Evolutionary conservation across 1,140 invertebrate species (phyloP).

Genomic region (Ctenoplectra terminalis): DNA sequence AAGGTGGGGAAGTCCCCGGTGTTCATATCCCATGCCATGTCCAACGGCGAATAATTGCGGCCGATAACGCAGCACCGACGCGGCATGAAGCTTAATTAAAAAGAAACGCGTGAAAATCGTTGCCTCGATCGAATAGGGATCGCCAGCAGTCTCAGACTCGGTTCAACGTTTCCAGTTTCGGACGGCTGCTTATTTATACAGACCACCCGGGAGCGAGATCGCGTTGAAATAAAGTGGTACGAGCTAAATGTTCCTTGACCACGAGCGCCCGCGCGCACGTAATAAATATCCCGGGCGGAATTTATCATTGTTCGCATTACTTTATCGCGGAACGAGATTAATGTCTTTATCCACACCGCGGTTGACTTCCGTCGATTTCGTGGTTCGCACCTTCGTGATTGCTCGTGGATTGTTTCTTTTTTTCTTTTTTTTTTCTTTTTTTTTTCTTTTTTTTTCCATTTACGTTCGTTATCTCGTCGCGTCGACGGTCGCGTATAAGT

Average conservation of each 20-base stretch:
- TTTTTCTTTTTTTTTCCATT: too few species aligned
- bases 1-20: background rate
- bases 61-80: constrained; percentile 28
- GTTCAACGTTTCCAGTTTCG: constrained; percentile 69
- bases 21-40: constrained; percentile 31
- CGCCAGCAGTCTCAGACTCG: constrained; percentile 44
- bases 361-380: constrained; percentile 30
- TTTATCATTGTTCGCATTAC: constrained; percentile 74
- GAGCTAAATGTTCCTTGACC: constrained; percentile 75
- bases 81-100: constrained; percentile 32
- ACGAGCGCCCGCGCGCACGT: constrained; percentile 33
- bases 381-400: background rate
- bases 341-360: constrained; percentile 8
- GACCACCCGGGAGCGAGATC: constrained; percentile 72
- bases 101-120: constrained; percentile 40
- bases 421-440: background rate
- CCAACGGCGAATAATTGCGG: constrained; percentile 33
- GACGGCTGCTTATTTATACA: constrained; percentile 74
- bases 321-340: constrained; percentile 55
- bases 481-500: too few species aligned
- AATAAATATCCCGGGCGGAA: constrained; percentile 79
- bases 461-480: too few species aligned
- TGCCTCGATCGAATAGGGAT: constrained; percentile 8
- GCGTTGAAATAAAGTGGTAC: constrained; percentile 70
- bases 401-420: background rate